A percentile compares a stretch with the other conserved stretches of the same genome.
Conservation (phyloP, 2,888 invertebrate genomes). For the Caenorhabditis doughertyi region DNA sequence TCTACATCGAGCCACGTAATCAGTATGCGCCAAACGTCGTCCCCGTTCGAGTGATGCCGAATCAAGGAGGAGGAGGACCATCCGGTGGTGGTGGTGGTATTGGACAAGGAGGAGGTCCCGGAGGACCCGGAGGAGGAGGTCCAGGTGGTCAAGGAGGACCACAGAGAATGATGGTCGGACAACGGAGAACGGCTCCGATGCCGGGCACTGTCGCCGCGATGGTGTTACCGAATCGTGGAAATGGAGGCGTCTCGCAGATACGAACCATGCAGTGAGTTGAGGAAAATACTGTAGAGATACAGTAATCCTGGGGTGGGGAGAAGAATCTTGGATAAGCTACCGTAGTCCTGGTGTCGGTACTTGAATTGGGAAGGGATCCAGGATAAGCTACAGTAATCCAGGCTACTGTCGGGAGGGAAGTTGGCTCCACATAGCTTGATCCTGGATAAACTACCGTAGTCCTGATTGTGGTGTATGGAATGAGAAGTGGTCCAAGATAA, state of each 20-base stretch:
- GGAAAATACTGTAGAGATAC: too few relatives aligned
- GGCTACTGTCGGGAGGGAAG: too few relatives aligned
- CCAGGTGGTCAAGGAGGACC: not conserved
- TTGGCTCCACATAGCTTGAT: too few relatives aligned
- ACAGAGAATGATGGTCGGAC: slow-evolving; percentile 36
- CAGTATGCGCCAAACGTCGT: slow-evolving; percentile 28
- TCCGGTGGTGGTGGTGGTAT: too few relatives aligned
- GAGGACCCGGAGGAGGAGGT: not conserved
- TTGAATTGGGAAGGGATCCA: too few relatives aligned
- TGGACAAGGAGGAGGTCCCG: too few relatives aligned
- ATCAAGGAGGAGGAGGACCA: too few relatives aligned
- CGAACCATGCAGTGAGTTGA: slow-evolving; percentile 44
- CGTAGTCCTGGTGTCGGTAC: not conserved
- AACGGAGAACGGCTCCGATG: slow-evolving; percentile 30
- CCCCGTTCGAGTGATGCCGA: slow-evolving; percentile 51
- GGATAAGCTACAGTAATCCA: too few relatives aligned
- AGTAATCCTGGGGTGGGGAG: too few relatives aligned
- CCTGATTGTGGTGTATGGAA: too few relatives aligned
- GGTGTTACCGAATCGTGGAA: slow-evolving; percentile 44
- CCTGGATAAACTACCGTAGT: too few relatives aligned
- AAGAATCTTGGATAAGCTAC: not conserved
- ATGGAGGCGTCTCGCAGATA: slow-evolving; percentile 34
- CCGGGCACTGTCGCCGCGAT: slow-evolving; percentile 63
- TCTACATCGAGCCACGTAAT: slow-evolving; percentile 13
- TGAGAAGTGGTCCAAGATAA: too few relatives aligned